These are phyloP conservation scores for Ovis canadensis DNA, from an alignment of 2,113 vertebrate genomes.

Conservation along the genomic window DNA sequence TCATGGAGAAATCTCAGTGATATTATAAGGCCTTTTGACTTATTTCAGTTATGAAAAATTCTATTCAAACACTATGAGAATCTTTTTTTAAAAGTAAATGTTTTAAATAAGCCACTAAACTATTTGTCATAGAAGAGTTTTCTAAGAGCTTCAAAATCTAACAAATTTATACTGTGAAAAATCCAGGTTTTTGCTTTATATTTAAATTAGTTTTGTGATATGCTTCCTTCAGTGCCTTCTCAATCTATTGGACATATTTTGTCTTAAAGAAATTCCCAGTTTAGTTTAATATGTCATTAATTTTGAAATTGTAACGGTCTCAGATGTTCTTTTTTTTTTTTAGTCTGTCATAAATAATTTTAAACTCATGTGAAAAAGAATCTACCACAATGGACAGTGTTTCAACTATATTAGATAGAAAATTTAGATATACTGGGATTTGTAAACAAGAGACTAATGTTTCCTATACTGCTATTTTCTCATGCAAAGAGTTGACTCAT, in stretches of 20 bases:
- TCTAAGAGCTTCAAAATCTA: background rate
- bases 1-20: background rate
- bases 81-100: background rate
- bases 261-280: background rate
- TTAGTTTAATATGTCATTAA: background rate
- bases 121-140: background rate
- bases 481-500: no score
- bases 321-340: background rate
- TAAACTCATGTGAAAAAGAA: background rate
- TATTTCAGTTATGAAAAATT: background rate
- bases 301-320: background rate
- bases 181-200: background rate
- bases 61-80: background rate
- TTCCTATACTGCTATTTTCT: background rate
- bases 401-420: background rate
- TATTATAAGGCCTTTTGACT: background rate
- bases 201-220: background rate
- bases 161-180: background rate
- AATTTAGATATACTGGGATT: background rate
- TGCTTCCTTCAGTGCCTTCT: background rate
- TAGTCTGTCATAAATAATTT: background rate
- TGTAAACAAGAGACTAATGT: background rate
- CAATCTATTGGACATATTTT: background rate
- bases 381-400: background rate
- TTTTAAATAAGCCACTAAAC: background rate